A percentile compares a stretch with the other conserved stretches of the same genome.
Conservation (phyloP, 2,797 vertebrate genomes). For the Pseudochirops corinnae region DNA sequence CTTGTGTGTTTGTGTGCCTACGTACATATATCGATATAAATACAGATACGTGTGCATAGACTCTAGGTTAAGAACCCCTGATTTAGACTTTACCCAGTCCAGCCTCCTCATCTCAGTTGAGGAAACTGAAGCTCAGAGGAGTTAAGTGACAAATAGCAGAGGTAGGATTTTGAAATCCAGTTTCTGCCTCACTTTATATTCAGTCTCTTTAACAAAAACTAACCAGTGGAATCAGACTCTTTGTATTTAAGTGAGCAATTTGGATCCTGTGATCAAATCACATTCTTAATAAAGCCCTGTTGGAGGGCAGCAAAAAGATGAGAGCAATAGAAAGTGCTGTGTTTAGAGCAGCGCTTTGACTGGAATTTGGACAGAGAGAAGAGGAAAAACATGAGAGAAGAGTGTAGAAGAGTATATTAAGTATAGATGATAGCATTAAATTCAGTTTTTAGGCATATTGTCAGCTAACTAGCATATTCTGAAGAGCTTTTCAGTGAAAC, state of each 20-base stretch:
- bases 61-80: background rate
- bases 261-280: constrained; percentile 37
- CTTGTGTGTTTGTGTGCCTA: too few relatives aligned
- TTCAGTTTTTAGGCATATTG: constrained; percentile 19
- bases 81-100: background rate
- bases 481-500: constrained; percentile 25
- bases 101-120: background rate
- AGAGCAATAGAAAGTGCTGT: constrained; percentile 11
- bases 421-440: background rate
- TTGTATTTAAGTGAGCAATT: constrained; percentile 9
- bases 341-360: constrained; percentile 16
- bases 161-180: background rate
- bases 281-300: constrained; percentile 34
- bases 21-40: too few relatives aligned
- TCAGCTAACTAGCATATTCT: constrained; percentile 15
- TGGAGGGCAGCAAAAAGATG: constrained; percentile 48
- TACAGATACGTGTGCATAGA: background rate
- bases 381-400: constrained; percentile 19
- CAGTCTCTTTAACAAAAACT: constrained; percentile 9
- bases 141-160: background rate
- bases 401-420: background rate
- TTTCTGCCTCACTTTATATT: constrained; percentile 52
- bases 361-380: background rate
- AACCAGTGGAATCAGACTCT: background rate
- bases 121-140: background rate